Conservation (phyloP, 1,140 invertebrate species). For the Apis mellifera region DNA sequence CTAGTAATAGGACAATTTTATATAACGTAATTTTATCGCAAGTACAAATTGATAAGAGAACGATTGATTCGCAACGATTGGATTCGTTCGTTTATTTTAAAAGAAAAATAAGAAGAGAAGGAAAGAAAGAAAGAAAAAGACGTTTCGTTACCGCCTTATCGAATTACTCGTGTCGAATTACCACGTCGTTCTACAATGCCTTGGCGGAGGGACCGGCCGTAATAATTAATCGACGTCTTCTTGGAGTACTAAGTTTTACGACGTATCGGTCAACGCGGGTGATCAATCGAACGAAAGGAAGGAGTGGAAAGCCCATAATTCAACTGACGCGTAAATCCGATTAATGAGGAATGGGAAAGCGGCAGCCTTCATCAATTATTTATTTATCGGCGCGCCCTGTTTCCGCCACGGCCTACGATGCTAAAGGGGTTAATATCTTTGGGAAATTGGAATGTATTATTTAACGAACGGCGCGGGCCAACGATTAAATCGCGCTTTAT, state of each 20-base stretch:
- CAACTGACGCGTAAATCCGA: constrained; percentile 16
- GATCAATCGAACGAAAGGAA: constrained; percentile 19
- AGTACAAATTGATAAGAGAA: too few species aligned
- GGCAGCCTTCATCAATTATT: constrained; percentile 37
- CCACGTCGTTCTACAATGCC: neutral
- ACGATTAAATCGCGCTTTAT: constrained; percentile 33
- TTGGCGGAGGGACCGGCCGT: too few species aligned
- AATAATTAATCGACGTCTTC: constrained; percentile 14
- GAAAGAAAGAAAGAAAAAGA: too few species aligned
- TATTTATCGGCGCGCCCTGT: constrained; percentile 25
- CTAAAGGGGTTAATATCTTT: constrained; percentile 54
- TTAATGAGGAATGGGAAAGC: constrained; percentile 41
- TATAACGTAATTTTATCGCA: too few species aligned
- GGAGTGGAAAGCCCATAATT: constrained; percentile 28
- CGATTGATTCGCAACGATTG: too few species aligned
- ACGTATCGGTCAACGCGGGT: neutral
- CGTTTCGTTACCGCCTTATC: neutral
- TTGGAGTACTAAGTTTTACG: neutral
- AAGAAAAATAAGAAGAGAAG: too few species aligned
- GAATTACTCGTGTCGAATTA: neutral
- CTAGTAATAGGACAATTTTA: too few species aligned
- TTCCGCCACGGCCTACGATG: neutral
- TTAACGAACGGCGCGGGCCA: constrained; percentile 22
- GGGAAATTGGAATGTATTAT: constrained; percentile 55
- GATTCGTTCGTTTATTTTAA: too few species aligned